Conservation (phyloP, 2,888 invertebrate species). For the Nipponacmea schrenckii region DNA sequence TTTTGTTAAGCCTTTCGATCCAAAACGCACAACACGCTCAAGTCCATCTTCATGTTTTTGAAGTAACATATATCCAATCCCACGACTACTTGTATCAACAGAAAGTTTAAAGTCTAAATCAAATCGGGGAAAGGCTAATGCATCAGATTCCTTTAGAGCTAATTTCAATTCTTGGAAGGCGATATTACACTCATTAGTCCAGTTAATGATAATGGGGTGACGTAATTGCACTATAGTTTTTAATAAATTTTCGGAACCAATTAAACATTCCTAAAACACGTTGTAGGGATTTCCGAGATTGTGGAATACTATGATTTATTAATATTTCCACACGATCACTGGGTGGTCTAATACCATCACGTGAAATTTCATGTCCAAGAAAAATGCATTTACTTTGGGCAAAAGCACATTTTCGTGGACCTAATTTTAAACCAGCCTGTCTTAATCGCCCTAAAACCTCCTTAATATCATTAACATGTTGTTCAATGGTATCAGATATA, state of each 20-base stretch:
- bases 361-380: constrained; percentile 26
- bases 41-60: not conserved
- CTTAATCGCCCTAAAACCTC: constrained; percentile 22
- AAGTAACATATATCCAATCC: constrained; percentile 11
- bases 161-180: constrained; percentile 14
- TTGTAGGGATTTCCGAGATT: constrained; percentile 20
- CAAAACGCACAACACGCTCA: constrained; percentile 6
- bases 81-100: constrained; percentile 18
- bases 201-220: constrained; percentile 12
- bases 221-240: constrained; percentile 21
- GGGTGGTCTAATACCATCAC: constrained; percentile 21
- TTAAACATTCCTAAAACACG: constrained; percentile 26
- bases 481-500: constrained; percentile 18
- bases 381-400: no score
- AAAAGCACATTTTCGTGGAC: no score
- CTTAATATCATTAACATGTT: constrained; percentile 22
- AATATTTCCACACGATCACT: constrained; percentile 11
- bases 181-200: constrained; percentile 18
- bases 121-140: constrained; percentile 22
- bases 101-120: constrained; percentile 19
- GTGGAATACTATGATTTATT: constrained; percentile 12
- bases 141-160: constrained; percentile 16
- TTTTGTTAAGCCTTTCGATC: not conserved
- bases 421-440: constrained; percentile 26
- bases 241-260: constrained; percentile 31